Conservation (phyloP, 2,113 vertebrate species). For the Pipra filicauda region DNA sequence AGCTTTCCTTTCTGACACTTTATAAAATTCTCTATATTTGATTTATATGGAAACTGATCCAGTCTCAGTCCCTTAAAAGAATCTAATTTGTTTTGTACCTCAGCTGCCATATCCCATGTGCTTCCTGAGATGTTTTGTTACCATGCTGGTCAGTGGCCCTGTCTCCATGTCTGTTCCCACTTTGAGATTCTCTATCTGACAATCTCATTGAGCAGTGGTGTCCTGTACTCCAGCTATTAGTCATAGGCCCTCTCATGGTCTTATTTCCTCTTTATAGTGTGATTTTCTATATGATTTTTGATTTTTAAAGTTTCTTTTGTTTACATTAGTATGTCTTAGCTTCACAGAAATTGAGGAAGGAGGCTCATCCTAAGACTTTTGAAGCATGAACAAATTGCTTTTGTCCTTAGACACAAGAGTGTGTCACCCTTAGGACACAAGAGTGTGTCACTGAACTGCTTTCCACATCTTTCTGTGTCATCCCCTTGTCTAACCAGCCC, state of each 20-base stretch:
- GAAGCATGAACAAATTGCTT: neutral
- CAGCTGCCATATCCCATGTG: accelerated
- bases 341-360: neutral
- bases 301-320: neutral
- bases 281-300: neutral
- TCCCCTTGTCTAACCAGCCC: neutral
- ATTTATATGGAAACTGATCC: neutral
- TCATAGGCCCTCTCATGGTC: neutral
- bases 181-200: neutral
- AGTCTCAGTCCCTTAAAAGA: neutral
- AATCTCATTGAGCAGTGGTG: neutral
- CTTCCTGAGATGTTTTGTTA: neutral
- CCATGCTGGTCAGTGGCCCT: neutral
- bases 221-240: neutral
- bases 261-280: neutral
- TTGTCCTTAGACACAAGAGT: neutral
- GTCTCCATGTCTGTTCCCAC: neutral
- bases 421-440: neutral
- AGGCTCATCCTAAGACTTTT: neutral
- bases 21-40: neutral
- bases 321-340: neutral
- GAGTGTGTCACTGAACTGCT: neutral
- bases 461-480: neutral
- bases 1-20: neutral
- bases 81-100: neutral